phyloP scores from a whole-genome alignment of 2,113 vertebrate species.

The Chloropsis hardwickii region DNA sequence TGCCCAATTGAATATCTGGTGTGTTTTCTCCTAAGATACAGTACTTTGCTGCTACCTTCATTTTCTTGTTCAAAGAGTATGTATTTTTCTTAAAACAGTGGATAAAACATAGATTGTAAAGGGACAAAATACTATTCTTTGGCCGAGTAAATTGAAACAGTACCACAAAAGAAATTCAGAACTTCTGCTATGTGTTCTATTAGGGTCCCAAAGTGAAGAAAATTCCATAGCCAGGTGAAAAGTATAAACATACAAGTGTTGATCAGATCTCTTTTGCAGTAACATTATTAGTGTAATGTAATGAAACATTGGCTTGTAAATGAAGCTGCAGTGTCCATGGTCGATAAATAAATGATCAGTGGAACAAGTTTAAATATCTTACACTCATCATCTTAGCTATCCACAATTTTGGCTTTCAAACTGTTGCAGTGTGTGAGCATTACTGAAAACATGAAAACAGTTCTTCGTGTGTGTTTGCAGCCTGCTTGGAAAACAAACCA shows the following conservation, averaged over 20 bases:
- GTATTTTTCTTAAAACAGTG: not conserved
- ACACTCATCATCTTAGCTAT: not conserved
- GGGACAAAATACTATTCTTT: not conserved
- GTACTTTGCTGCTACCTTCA: not conserved
- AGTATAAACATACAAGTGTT: not conserved
- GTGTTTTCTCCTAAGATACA: not conserved
- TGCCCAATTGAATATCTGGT: not conserved
- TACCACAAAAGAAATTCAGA: not conserved
- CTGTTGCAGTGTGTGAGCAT: not conserved
- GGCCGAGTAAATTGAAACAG: not conserved
- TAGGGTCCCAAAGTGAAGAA: not conserved
- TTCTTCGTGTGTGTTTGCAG: not conserved
- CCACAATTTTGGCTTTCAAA: not conserved
- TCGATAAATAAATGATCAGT: not conserved
- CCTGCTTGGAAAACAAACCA: not conserved
- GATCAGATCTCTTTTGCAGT: not conserved
- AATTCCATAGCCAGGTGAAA: not conserved
- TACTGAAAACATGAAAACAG: not conserved
- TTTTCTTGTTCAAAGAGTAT: not conserved
- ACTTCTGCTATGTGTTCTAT: rapidly evolving
- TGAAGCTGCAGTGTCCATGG: not conserved
- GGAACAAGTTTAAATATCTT: not conserved
- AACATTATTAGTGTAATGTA: not conserved
- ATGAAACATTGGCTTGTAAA: not conserved
- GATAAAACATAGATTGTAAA: not conserved